phyloP scores from a whole-genome alignment of 2,888 invertebrate genomes.

The Hypselothyrea guttata region DNA sequence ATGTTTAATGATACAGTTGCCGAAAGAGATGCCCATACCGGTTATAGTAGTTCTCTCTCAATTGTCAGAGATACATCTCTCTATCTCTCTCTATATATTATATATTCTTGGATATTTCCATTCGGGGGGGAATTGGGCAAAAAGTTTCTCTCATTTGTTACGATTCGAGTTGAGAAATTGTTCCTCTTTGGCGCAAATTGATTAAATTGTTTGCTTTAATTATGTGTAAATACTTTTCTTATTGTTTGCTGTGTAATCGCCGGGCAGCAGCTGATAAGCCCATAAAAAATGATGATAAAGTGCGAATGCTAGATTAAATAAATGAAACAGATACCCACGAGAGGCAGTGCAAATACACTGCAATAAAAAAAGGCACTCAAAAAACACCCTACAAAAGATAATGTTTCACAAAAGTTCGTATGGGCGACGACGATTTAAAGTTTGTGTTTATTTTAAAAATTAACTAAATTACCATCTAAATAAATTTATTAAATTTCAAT shows the following conservation, averaged over 20 bases:
- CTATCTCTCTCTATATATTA: too few relatives aligned
- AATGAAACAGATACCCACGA: neutral
- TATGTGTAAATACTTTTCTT: constrained; percentile 26
- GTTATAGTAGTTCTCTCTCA: constrained; percentile 4
- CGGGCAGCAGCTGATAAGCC: constrained; percentile 33
- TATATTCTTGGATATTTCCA: constrained; percentile 20
- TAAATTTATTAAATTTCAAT: too few relatives aligned
- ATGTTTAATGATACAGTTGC: constrained; percentile 54
- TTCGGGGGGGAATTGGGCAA: neutral
- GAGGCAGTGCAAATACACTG: neutral
- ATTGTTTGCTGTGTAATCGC: constrained; percentile 10
- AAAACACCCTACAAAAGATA: neutral
- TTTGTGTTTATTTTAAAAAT: too few relatives aligned
- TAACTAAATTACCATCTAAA: too few relatives aligned
- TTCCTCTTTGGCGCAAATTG: constrained; percentile 34
- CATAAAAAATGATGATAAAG: constrained; percentile 23
- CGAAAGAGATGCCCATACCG: constrained; percentile 3
- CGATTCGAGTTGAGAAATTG: constrained; percentile 42
- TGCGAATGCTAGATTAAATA: constrained; percentile 23
- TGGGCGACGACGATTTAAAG: too few relatives aligned
- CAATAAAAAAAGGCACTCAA: too few relatives aligned
- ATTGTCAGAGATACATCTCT: constrained; percentile 16
- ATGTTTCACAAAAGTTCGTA: too few relatives aligned
- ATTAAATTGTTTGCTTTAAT: constrained; percentile 54
- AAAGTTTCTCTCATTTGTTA: constrained; percentile 17